Percentiles rank a stretch among this genome's conserved stretches.
phyloP scores from a whole-genome alignment of 2,888 invertebrate genomes.

The Lomographa bimaculata region DNA sequence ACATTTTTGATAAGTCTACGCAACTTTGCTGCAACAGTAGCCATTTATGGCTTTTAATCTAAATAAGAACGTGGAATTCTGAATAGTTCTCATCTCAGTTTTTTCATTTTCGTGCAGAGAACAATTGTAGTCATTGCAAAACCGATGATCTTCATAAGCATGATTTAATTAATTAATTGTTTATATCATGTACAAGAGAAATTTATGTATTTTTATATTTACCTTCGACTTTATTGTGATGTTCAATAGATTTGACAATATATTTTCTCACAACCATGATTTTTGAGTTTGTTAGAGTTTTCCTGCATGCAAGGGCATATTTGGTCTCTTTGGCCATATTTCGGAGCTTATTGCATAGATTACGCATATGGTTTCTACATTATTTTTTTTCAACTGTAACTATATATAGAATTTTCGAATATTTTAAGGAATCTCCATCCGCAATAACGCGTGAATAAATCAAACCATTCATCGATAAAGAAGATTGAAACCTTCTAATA shows the following conservation, averaged over 20 bases:
- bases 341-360: not conserved
- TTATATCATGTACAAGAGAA: not conserved
- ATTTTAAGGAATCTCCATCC: conserved; percentile 9
- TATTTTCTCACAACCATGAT: conserved; percentile 1
- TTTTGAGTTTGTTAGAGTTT: not conserved
- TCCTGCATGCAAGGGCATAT: not conserved
- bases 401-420: conserved; percentile 10
- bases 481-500: not conserved
- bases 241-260: not conserved
- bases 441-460: conserved; percentile 22
- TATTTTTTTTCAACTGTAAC: conserved; percentile 28
- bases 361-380: not conserved
- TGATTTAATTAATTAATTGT: not conserved
- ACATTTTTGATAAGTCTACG: conserved; percentile 32
- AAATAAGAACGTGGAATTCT: conserved; percentile 21
- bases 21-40: conserved; percentile 18
- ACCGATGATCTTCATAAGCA: conserved; percentile 1
- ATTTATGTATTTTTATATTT: not conserved
- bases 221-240: not conserved
- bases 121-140: conserved; percentile 3
- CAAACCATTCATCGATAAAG: not conserved
- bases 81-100: conserved; percentile 5
- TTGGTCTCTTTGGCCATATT: not conserved
- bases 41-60: conserved; percentile 17
- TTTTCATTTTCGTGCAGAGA: not conserved